These are phyloP conservation scores for Drosophila oshimai DNA, from an alignment of 1,140 invertebrate species.

Conservation along the genomic window DNA sequence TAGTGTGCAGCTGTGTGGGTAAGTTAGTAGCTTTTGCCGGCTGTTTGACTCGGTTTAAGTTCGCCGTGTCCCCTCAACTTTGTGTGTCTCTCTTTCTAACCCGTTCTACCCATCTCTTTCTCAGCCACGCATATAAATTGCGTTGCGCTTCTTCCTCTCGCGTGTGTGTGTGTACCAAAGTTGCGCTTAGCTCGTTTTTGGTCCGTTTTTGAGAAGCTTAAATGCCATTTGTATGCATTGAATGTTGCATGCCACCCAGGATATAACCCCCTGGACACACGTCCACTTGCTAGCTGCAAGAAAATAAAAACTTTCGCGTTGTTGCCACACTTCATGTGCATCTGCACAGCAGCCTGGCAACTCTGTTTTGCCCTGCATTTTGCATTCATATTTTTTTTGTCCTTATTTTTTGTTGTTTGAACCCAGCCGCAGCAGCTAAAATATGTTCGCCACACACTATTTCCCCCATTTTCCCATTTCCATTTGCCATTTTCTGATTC, in stretches of 20 bases:
- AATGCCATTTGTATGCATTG: constrained; percentile 82
- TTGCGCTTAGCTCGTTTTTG: constrained; percentile 66
- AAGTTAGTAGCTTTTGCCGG: constrained; percentile 78
- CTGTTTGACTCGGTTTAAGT: constrained; percentile 74
- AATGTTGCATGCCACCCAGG: constrained; percentile 70
- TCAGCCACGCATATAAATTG: constrained; percentile 41
- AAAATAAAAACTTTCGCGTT: constrained; percentile 46
- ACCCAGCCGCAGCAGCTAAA: constrained; percentile 63
- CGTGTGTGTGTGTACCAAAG: constrained; percentile 35
- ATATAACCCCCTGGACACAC: not conserved
- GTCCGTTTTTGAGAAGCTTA: constrained; percentile 60
- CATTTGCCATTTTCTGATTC: constrained; percentile 68
- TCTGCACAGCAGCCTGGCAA: constrained; percentile 57
- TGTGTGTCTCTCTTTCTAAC: constrained; percentile 15
- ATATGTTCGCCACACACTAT: constrained; percentile 68
- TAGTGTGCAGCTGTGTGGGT: constrained; percentile 25
- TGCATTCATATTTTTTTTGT: constrained; percentile 53
- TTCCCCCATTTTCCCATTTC: constrained; percentile 51
- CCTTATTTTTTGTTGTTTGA: constrained; percentile 13
- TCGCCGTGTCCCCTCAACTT: constrained; percentile 33
- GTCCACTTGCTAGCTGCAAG: constrained; percentile 7
- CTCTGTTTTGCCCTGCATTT: constrained; percentile 39
- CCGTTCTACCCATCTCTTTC: constrained; percentile 5
- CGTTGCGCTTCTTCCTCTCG: constrained; percentile 14
- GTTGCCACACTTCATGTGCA: constrained; percentile 66